A percentile compares a stretch with the other conserved stretches of the same genome.
Conservation (phyloP, 2,113 vertebrate species). For the Phoxinus phoxinus region DNA sequence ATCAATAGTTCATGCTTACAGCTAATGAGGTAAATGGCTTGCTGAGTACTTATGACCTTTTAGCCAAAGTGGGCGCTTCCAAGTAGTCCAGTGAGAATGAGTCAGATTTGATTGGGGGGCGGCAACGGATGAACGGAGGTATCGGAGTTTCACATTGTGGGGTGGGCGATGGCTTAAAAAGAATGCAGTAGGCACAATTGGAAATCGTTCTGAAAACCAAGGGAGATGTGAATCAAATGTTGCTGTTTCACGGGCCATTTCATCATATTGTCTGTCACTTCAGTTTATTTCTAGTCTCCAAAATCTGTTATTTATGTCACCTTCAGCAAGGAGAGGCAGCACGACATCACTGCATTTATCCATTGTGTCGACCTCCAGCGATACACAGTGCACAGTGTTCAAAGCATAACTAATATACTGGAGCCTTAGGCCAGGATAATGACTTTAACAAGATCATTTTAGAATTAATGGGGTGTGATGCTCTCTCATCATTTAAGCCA, state of each 20-base stretch:
- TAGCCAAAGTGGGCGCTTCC: neutral
- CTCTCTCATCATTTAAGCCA: slow-evolving; percentile 19
- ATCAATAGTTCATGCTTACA: slow-evolving; percentile 44
- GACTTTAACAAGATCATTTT: slow-evolving; percentile 39
- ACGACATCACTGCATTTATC: neutral
- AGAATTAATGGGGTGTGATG: slow-evolving; percentile 40
- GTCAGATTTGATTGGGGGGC: slow-evolving; percentile 27
- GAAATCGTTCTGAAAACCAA: slow-evolving; percentile 27
- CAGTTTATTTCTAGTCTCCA: slow-evolving; percentile 31
- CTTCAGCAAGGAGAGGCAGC: slow-evolving; percentile 24
- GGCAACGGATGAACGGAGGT: neutral
- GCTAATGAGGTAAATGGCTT: slow-evolving; percentile 38
- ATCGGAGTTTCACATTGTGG: slow-evolving; percentile 16
- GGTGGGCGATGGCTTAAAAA: neutral
- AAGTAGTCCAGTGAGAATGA: neutral
- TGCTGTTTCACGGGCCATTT: slow-evolving; percentile 36
- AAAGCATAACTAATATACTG: slow-evolving; percentile 4
- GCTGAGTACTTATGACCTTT: slow-evolving; percentile 39
- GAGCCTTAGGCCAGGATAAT: slow-evolving; percentile 36
- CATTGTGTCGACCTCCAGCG: slow-evolving; percentile 13
- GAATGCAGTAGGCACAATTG: slow-evolving; percentile 28
- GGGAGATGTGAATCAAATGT: slow-evolving; percentile 39
- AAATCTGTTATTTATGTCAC: slow-evolving; percentile 43
- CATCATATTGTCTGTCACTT: slow-evolving; percentile 47
- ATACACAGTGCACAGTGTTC: slow-evolving; percentile 1